A percentile compares a stretch with the other conserved stretches of the same genome.
Evolutionary conservation across 2,113 vertebrate species (phyloP).

Genomic region (Vulpes ferrilata): DNA sequence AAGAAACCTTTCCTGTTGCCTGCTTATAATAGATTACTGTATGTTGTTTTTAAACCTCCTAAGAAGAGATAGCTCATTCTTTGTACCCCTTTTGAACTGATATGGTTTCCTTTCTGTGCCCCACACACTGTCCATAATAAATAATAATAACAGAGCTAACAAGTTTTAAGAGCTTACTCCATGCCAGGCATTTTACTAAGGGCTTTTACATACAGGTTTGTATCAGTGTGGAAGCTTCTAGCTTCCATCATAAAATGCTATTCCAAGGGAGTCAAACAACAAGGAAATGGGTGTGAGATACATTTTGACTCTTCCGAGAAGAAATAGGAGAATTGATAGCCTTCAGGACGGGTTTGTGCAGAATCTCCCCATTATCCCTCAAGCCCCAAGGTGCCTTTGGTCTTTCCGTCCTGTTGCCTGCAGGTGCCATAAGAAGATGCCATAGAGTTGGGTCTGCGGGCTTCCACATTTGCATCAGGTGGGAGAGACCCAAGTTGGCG

Average conservation of each 20-base stretch:
- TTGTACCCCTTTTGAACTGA: background rate
- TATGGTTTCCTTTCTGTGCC: background rate
- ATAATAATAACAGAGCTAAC: background rate
- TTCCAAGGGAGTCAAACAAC: background rate
- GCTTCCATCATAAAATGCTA: background rate
- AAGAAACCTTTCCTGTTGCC: slow-evolving; percentile 17
- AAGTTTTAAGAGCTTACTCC: background rate
- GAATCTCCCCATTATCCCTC: background rate
- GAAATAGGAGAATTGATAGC: background rate
- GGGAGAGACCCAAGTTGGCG: background rate
- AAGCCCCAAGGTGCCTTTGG: background rate
- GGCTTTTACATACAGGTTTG: background rate
- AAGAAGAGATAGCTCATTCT: background rate
- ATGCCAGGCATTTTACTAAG: background rate
- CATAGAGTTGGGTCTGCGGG: background rate
- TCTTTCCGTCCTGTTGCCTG: background rate
- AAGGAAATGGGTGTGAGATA: background rate
- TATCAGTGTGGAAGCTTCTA: background rate
- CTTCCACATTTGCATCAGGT: background rate
- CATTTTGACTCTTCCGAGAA: background rate
- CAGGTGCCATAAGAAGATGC: background rate
- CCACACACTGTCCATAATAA: background rate
- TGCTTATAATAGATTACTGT: background rate
- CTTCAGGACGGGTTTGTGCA: background rate
- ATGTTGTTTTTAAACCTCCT: background rate